phyloP scores from a whole-genome alignment of 2,113 vertebrate genomes.

The Periophthalmus modestus region DNA sequence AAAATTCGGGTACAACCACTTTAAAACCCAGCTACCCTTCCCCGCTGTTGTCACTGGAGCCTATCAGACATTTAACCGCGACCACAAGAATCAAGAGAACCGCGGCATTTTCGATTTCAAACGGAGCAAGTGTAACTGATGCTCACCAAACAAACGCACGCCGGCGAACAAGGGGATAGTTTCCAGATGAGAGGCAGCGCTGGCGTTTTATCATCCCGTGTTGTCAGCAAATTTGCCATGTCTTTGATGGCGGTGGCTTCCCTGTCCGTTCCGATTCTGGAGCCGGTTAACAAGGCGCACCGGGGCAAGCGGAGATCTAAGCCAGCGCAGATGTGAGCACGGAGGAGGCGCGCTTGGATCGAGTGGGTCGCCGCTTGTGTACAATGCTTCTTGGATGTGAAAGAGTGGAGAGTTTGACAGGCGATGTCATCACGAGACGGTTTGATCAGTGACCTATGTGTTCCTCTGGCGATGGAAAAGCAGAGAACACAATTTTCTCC shows the following conservation, averaged over 20 bases:
- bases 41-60: slow-evolving; percentile 56
- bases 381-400: slow-evolving; percentile 18
- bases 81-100: slow-evolving; percentile 45
- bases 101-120: slow-evolving; percentile 60
- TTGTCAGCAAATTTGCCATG: slow-evolving; percentile 35
- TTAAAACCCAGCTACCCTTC: slow-evolving; percentile 23
- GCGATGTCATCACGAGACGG: slow-evolving; percentile 3
- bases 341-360: slow-evolving; percentile 37
- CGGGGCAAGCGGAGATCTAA: slow-evolving; percentile 42
- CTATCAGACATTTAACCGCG: slow-evolving; percentile 12
- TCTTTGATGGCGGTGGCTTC: slow-evolving; percentile 36
- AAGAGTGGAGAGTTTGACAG: slow-evolving; percentile 2
- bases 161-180: slow-evolving; percentile 17
- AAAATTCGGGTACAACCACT: too few species aligned
- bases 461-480: neutral
- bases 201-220: slow-evolving; percentile 47
- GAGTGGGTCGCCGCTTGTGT: slow-evolving; percentile 12
- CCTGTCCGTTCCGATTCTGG: slow-evolving; percentile 32
- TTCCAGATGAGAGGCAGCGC: slow-evolving; percentile 57
- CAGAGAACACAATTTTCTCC: too few species aligned
- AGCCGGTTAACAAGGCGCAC: slow-evolving; percentile 46
- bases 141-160: slow-evolving; percentile 58
- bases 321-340: slow-evolving; percentile 43
- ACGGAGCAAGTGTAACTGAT: slow-evolving; percentile 61
- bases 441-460: neutral